phyloP scores from a whole-genome alignment of 2,113 vertebrate species.

The Leucoraja erinaceus region DNA sequence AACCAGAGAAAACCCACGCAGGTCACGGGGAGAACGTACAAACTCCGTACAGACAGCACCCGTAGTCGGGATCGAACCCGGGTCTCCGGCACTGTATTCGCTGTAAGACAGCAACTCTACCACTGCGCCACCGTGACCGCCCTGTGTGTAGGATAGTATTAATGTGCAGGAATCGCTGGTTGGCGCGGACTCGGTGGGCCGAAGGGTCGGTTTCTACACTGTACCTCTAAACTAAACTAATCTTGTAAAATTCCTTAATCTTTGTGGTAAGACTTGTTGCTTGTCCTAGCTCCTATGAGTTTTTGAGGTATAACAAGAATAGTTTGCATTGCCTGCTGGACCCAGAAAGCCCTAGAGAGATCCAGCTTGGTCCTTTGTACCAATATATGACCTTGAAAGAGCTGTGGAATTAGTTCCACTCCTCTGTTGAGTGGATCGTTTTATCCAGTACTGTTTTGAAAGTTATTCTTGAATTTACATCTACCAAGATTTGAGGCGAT shows the following conservation, averaged over 20 bases:
- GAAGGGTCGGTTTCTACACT: too few species aligned
- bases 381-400: not conserved
- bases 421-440: not conserved
- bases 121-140: too few species aligned
- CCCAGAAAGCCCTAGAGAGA: not conserved
- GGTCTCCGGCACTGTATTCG: too few species aligned
- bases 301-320: not conserved
- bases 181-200: too few species aligned
- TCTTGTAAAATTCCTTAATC: not conserved
- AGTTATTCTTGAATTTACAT: too few species aligned
- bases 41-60: too few species aligned
- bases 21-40: too few species aligned
- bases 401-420: not conserved
- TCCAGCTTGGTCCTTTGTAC: not conserved
- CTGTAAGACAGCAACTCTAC: too few species aligned
- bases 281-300: not conserved
- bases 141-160: too few species aligned
- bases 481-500: not conserved
- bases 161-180: too few species aligned
- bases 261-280: not conserved
- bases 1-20: too few species aligned
- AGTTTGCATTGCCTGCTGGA: not conserved
- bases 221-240: not conserved
- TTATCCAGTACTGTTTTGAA: not conserved
- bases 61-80: too few species aligned